phyloP scores from a whole-genome alignment of 2,113 vertebrate genomes.

The Synodontis membranacea region DNA sequence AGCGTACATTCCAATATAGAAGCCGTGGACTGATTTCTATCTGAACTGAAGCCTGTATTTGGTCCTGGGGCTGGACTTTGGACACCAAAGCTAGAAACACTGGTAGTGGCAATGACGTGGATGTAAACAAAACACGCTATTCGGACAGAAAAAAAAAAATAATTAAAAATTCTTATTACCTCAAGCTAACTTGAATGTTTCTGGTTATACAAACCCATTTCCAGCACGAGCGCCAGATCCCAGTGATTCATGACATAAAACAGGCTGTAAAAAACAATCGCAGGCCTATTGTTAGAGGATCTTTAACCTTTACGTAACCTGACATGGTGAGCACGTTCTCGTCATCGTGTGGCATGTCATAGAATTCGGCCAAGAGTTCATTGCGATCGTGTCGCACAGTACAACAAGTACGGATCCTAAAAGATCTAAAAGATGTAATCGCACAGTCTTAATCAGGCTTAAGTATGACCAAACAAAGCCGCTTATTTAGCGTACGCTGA shows the following conservation, averaged over 20 bases:
- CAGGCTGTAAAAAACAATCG: neutral
- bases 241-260: neutral
- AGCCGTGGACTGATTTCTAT: neutral
- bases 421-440: neutral
- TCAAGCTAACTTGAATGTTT: neutral
- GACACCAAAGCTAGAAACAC: neutral
- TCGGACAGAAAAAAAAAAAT: neutral
- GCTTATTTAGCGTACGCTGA: constrained; percentile 9
- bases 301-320: neutral
- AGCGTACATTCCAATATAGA: neutral
- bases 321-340: neutral
- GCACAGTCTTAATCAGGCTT: neutral
- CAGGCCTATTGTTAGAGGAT: neutral
- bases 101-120: neutral
- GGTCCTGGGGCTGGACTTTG: neutral
- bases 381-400: neutral
- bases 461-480: constrained; percentile 5
- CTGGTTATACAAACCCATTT: neutral
- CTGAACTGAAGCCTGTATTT: too few relatives aligned
- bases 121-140: neutral
- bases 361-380: neutral
- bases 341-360: neutral
- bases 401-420: neutral
- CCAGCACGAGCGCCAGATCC: neutral
- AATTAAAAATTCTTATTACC: neutral